Evolutionary conservation across 2,888 invertebrate species (phyloP), one percentile per base, ranked within the genome.

Genomic region (Mayetiola destructor): DNA sequence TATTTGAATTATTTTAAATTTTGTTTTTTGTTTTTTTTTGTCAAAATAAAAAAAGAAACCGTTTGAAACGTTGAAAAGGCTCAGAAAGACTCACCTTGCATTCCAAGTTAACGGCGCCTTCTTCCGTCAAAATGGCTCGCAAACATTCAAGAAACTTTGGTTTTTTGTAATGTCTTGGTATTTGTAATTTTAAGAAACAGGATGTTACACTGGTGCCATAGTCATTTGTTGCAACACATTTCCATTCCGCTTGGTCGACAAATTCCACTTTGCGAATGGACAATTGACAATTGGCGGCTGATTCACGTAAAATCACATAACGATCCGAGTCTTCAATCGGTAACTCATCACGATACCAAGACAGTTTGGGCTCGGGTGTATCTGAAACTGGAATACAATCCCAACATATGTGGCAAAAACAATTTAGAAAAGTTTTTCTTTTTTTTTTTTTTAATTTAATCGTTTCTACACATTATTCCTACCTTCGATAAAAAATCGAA

Each of bases 201-300:
- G 89, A 88, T 1, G 91, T 90, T 6, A 88, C 81, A 63, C 88
- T 89, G 65, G 90, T 88, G 1, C 92, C 92, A 65, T 84, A 91
- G 65, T 91, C 89, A 67, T 91, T 92, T 59, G 84, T 81, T 8
- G 89, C 90, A 3, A 91, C 84, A 67, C 90, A 91, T 69, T 90
- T 91, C 91, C 91, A 92, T 67, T 91, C 90, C 0, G 89, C 89
- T 72, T 90, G 89, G 68, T 92, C 91, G 59, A 82, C 76, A 65
- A 90, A 82, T 69, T 90, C 88, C 1, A 90, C 76, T 59, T 78
- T 77, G 57, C 77, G 77, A 37, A 91, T 80, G 64, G 86, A 82
- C 61, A 92, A 75, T 66, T 80, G 80, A 68, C 82, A 88, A 16
- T 77, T 74, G 20, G 88, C 88, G 40, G 81, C 75, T 23, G 82